Base-by-base conservation (phyloP, 2,797 vertebrate genomes). In the Chromis chromis region DNA sequence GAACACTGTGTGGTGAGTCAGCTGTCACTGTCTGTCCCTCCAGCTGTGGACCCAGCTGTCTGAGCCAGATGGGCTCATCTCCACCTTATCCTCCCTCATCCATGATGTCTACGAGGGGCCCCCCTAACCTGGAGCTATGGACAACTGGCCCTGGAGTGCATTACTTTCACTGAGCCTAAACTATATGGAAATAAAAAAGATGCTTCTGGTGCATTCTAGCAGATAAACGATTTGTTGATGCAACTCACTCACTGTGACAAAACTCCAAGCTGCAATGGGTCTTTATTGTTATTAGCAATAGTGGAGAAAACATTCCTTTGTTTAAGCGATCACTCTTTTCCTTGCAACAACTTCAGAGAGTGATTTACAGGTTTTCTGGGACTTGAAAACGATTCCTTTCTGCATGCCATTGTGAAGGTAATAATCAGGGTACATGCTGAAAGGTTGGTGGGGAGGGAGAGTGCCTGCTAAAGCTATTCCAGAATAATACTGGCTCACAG, bases 41-140 rank as follows among this genome's bases (percentile, higher is more conserved):
- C 93, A 92, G 93, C 93, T 92, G 92, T 85, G 88, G 91, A 87
- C 91, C 86, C 91, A 92, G 90, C 89, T 90, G 91, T 86, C 73
- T 63, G 78, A 10, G 84, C 87, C 93, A 93, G 92, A 93, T 92
- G 91, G 91, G 83, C 81, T 87, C 84, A 62, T 81, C 81, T 86
- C 78, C 82, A 80, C 80, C 82, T 83, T 81, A 65, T 64, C 49
- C 72, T 61, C 70, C 65, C 79, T 86, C 70, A 79, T 76, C 65
- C 75, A 76, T 64, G 82, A 83, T 79, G 81, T 86, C 80, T 81
- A 77, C 65, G 77, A 82, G 69, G 63, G 55, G 48, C 58, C 33
- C 66, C 72, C 59, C 13, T 73, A 71, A 90, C 87, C 77, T 71
- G 59, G 68, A 82, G 82, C 74, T 64, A 80, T 1, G 22, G 76